Percentiles rank a stretch among this genome's conserved stretches.
Evolutionary conservation across 1,140 invertebrate genomes (phyloP).

Genomic region (Nasonia longicornis): DNA sequence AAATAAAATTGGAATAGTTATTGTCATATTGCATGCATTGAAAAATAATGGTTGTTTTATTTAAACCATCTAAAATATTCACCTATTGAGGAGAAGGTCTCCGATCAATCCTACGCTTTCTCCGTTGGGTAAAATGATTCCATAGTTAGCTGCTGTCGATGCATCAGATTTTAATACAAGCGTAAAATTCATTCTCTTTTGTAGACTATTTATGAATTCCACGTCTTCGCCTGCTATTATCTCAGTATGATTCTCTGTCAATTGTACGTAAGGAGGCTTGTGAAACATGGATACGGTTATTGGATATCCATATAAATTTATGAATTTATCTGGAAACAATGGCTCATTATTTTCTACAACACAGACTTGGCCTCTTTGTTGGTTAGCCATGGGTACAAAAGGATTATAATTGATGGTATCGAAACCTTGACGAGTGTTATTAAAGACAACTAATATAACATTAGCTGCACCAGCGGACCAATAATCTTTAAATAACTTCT

Average conservation of each 20-base stretch:
- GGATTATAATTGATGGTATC: slow-evolving; percentile 10
- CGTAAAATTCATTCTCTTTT: slow-evolving; percentile 19
- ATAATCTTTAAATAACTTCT: neutral
- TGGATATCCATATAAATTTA: slow-evolving; percentile 24
- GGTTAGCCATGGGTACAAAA: neutral
- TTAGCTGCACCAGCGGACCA: neutral
- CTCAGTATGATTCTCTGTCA: neutral
- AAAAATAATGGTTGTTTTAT: neutral
- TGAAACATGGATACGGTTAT: slow-evolving; percentile 17
- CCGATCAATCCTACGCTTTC: neutral
- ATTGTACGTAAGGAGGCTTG: neutral
- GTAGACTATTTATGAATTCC: neutral
- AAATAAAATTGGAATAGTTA: neutral
- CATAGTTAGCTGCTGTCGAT: neutral
- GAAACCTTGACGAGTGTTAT: neutral
- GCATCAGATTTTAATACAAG: neutral
- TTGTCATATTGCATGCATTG: neutral
- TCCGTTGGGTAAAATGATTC: neutral
- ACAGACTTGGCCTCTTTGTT: neutral
- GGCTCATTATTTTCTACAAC: neutral
- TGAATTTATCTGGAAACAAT: slow-evolving; percentile 28
- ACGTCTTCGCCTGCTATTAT: slow-evolving; percentile 7
- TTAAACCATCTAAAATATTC: neutral
- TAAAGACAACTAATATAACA: neutral
- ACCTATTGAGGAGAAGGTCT: slow-evolving; percentile 13